Percentiles rank a stretch among this genome's conserved stretches.
Conservation (phyloP, 2,797 vertebrate genomes). For the Lacerta viridis region DNA sequence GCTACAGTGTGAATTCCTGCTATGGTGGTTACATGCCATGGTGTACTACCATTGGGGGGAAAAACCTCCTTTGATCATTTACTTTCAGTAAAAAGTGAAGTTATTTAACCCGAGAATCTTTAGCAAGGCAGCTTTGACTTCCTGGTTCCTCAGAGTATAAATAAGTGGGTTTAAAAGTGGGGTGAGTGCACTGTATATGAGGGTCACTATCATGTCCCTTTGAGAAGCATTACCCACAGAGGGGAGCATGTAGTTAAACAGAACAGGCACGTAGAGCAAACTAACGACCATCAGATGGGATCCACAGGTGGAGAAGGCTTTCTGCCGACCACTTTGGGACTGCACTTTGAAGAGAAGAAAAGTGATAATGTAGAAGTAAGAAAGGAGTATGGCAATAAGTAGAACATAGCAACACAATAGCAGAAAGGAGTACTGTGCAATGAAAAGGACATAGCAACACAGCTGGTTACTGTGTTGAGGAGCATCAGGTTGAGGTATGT, state of each 20-base stretch:
- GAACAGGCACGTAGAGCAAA: conserved; percentile 50
- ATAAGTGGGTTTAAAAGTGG: conserved; percentile 72
- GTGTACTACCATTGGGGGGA: no score
- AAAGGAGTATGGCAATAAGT: no score
- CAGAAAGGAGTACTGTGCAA: conserved; percentile 65
- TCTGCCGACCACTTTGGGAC: no score
- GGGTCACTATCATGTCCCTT: conserved; percentile 59
- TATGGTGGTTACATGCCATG: no score
- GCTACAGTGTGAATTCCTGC: no score
- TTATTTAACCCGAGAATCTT: conserved; percentile 41
- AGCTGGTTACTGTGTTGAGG: conserved; percentile 54
- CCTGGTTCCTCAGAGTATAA: conserved; percentile 67
- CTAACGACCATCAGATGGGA: no score
- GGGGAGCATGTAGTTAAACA: conserved; percentile 65
- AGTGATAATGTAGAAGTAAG: no score
- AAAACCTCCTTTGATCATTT: no score
- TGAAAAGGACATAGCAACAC: conserved; percentile 56
- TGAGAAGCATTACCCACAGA: conserved; percentile 59
- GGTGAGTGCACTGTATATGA: conserved; percentile 65
- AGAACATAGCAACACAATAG: no score
- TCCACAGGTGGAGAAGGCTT: no score
- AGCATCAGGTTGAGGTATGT: conserved; percentile 57
- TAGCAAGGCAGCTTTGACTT: conserved; percentile 58
- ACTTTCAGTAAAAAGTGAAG: not conserved
- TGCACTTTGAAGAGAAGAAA: no score